Conservation (phyloP, 1,140 invertebrate species). For the Macrobrachium nipponense region DNA sequence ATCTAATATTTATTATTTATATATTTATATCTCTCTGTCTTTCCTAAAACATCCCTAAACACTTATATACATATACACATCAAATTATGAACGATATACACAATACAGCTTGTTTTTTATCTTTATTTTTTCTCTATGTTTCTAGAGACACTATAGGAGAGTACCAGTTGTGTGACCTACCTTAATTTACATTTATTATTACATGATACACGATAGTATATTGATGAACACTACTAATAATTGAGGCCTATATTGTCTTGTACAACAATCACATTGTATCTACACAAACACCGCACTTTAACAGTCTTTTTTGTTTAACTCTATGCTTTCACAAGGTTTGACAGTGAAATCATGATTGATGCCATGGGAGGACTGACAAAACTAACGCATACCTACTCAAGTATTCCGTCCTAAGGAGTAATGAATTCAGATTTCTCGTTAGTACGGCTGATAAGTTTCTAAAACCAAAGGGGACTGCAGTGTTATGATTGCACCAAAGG, state of each 20-base stretch:
- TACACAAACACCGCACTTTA: constrained; percentile 11
- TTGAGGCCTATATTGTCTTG: constrained; percentile 29
- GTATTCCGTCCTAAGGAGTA: too few relatives aligned
- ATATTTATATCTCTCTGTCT: neutral
- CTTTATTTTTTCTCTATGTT: neutral
- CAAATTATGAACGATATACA: constrained; percentile 13
- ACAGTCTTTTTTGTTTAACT: neutral
- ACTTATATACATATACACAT: constrained; percentile 37
- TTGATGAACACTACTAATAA: constrained; percentile 16
- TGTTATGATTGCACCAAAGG: too few relatives aligned
- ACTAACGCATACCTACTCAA: too few relatives aligned
- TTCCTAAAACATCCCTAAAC: constrained; percentile 27
- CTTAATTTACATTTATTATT: constrained; percentile 37
- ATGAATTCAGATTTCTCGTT: too few relatives aligned
- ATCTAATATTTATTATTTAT: neutral
- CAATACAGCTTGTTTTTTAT: constrained; percentile 13
- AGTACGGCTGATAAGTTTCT: too few relatives aligned
- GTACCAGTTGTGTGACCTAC: constrained; percentile 28
- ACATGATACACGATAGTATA: constrained; percentile 43
- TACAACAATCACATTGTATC: constrained; percentile 31
- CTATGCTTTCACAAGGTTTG: neutral
- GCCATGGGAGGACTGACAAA: too few relatives aligned
- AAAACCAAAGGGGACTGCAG: too few relatives aligned
- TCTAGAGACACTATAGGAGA: constrained; percentile 2
- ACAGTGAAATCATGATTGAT: too few relatives aligned